Percentiles rank a stretch among this genome's conserved stretches.
Conservation (phyloP, 2,888 invertebrate species). For the Nemotelus nigrinus region DNA sequence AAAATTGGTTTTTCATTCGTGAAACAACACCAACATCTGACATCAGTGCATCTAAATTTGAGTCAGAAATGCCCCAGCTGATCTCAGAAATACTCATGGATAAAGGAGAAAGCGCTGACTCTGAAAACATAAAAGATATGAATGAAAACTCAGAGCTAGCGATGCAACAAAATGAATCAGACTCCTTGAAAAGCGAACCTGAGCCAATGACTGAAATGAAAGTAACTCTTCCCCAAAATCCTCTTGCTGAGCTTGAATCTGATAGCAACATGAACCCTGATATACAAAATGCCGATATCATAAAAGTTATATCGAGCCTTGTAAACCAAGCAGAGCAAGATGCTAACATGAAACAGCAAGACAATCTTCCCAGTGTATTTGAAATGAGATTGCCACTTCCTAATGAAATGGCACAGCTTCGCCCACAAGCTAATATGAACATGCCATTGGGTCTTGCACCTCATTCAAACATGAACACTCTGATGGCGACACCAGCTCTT, state of each 20-base stretch:
- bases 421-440: neutral
- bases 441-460: neutral
- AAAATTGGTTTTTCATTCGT: neutral
- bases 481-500: slow-evolving; percentile 23
- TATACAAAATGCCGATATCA: slow-evolving; percentile 25
- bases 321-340: slow-evolving; percentile 12
- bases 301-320: slow-evolving; percentile 23
- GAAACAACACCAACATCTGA: neutral
- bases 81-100: neutral
- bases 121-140: neutral
- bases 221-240: neutral
- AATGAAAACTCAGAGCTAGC: neutral
- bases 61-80: neutral
- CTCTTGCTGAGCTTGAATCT: neutral
- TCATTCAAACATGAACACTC: neutral
- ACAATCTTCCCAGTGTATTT: neutral
- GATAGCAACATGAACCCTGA: slow-evolving; percentile 18
- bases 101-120: neutral
- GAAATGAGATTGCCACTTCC: neutral
- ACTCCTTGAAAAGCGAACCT: neutral
- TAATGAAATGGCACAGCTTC: neutral
- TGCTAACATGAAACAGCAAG: neutral
- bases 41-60: neutral
- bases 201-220: neutral
- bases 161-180: neutral